Percentiles rank a stretch among this genome's conserved stretches.
Evolutionary conservation across 2,888 invertebrate genomes (phyloP).

Genomic region (Tuberolachnus salignus): DNA sequence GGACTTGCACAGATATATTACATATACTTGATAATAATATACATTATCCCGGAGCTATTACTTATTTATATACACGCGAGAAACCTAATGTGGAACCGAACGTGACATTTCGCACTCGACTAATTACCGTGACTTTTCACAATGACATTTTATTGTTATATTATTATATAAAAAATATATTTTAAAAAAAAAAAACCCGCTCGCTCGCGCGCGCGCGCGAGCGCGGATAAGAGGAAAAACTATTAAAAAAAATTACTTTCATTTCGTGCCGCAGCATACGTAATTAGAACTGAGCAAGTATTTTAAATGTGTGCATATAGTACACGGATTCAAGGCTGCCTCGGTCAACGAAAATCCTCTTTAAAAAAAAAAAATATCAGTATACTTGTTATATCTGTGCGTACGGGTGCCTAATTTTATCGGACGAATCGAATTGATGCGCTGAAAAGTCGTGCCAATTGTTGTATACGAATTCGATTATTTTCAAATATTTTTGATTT

Average conservation of each 20-base stretch:
- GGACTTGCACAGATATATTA: constrained; percentile 8
- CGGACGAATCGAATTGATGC: too few relatives aligned
- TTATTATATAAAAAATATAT: constrained; percentile 45
- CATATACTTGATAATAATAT: neutral
- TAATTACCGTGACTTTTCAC: constrained; percentile 54
- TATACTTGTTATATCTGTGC: too few relatives aligned
- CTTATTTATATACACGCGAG: constrained; percentile 42
- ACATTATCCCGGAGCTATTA: constrained; percentile 24
- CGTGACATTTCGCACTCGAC: constrained; percentile 54
- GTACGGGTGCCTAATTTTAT: too few relatives aligned
- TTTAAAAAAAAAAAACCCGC: too few relatives aligned
- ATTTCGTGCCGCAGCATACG: constrained; percentile 54
- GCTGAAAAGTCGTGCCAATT: too few relatives aligned
- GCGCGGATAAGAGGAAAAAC: constrained; percentile 53
- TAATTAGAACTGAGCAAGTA: constrained; percentile 32
- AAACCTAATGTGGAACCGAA: constrained; percentile 54
- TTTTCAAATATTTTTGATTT: too few relatives aligned
- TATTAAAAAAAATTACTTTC: constrained; percentile 54
- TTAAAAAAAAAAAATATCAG: too few relatives aligned
- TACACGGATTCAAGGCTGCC: neutral
- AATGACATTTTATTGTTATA: constrained; percentile 44
- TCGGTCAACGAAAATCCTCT: neutral
- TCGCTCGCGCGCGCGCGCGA: neutral
- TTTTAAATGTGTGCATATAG: constrained; percentile 1
- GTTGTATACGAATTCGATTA: too few relatives aligned